A percentile compares a stretch with the other conserved stretches of the same genome.
Conservation (phyloP, 2,888 invertebrate genomes). For the Seladonia tumulorum region DNA sequence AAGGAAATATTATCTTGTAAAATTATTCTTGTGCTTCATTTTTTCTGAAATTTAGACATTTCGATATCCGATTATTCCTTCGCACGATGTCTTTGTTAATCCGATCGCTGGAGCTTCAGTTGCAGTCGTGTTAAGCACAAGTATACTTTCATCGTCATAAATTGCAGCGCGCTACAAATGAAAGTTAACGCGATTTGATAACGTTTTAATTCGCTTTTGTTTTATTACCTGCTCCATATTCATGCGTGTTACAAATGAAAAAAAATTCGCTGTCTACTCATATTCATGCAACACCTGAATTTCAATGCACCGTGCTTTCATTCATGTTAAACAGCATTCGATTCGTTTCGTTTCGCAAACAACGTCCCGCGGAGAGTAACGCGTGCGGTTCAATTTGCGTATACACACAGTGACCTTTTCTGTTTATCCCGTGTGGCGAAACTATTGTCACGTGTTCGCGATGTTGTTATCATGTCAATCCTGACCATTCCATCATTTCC, state of each 20-base stretch:
- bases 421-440: neutral
- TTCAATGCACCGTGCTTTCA: neutral
- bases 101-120: neutral
- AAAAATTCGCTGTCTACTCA: neutral
- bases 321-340: neutral
- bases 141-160: neutral
- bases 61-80: neutral
- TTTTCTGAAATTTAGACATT: neutral
- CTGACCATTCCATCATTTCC: neutral
- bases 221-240: neutral
- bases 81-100: neutral
- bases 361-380: neutral
- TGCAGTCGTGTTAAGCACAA: neutral
- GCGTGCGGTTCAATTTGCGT: neutral
- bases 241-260: neutral
- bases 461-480: neutral
- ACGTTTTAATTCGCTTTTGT: slow-evolving; percentile 1
- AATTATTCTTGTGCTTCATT: neutral
- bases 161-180: neutral
- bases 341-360: neutral
- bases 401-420: neutral
- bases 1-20: neutral
- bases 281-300: neutral
- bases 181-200: neutral
- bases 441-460: neutral